Percentiles rank a stretch among this genome's conserved stretches.
Conservation (phyloP, 2,888 invertebrate species). For the Cosmia pyralina region DNA sequence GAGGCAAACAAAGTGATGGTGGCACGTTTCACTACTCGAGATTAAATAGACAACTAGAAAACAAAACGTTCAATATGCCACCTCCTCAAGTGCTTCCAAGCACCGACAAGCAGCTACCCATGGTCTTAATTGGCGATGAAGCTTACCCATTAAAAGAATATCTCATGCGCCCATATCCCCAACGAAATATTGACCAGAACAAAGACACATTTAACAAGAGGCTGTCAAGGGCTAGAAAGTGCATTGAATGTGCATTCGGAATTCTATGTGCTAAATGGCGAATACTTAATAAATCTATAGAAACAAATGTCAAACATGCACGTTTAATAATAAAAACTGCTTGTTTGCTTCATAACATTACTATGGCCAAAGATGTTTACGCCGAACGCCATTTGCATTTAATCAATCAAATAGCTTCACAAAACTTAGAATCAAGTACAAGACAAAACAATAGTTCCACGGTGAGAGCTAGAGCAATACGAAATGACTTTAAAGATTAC, state of each 20-base stretch:
- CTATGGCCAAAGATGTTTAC: too few species aligned
- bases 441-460: slow-evolving; percentile 28
- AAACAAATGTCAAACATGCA: slow-evolving; percentile 43
- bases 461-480: slow-evolving; percentile 32
- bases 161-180: slow-evolving; percentile 57
- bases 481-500: slow-evolving; percentile 27
- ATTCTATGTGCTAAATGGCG: slow-evolving; percentile 66
- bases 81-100: slow-evolving; percentile 50
- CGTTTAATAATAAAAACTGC: slow-evolving; percentile 42
- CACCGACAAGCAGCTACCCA: slow-evolving; percentile 46
- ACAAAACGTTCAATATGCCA: slow-evolving; percentile 37
- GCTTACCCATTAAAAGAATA: slow-evolving; percentile 59
- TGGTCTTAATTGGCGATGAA: slow-evolving; percentile 59
- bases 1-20: slow-evolving; percentile 56
- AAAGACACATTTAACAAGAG: slow-evolving; percentile 56
- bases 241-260: slow-evolving; percentile 61
- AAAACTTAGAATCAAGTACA: slow-evolving; percentile 25
- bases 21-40: slow-evolving; percentile 51
- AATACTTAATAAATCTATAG: slow-evolving; percentile 47
- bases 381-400: too few species aligned
- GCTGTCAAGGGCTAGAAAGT: slow-evolving; percentile 50
- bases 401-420: too few species aligned
- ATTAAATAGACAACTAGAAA: slow-evolving; percentile 49
- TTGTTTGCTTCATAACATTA: too few species aligned
- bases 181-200: slow-evolving; percentile 18